Percentiles rank a stretch among this genome's conserved stretches.
These are phyloP conservation scores for Callimorpha dominula DNA, from an alignment of 2,888 invertebrate species.

Conservation along the genomic window DNA sequence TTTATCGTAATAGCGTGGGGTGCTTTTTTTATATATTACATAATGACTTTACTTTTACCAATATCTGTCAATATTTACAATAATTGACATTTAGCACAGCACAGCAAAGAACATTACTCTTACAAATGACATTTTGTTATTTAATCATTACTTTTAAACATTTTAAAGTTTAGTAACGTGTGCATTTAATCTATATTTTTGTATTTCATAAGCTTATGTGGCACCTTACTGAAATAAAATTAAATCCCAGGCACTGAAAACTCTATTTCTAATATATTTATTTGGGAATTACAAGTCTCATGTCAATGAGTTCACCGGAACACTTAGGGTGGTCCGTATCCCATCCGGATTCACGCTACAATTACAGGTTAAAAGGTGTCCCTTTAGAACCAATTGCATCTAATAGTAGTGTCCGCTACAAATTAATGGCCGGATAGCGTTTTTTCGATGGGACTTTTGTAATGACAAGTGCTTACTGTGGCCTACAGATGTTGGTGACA, in stretches of 20 bases:
- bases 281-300: not conserved
- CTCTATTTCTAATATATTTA: not conserved
- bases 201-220: no score
- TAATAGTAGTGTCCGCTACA: conserved; percentile 1
- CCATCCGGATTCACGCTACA: not conserved
- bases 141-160: no score
- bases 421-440: conserved; percentile 7
- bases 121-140: no score
- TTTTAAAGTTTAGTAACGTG: no score
- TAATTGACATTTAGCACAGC: no score
- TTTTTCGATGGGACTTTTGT: not conserved
- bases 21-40: no score
- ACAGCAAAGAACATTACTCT: no score
- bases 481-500: not conserved
- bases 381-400: not conserved
- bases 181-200: no score
- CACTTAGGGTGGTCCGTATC: not conserved
- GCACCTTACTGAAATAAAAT: no score
- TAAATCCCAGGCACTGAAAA: not conserved
- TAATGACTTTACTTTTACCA: no score
- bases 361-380: conserved; percentile 6
- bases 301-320: not conserved
- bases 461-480: not conserved
- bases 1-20: no score
- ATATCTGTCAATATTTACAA: no score